Evolutionary conservation across 1,140 invertebrate genomes (phyloP), one percentile per base, ranked within the genome.

Genomic region (Drosophila pachea): DNA sequence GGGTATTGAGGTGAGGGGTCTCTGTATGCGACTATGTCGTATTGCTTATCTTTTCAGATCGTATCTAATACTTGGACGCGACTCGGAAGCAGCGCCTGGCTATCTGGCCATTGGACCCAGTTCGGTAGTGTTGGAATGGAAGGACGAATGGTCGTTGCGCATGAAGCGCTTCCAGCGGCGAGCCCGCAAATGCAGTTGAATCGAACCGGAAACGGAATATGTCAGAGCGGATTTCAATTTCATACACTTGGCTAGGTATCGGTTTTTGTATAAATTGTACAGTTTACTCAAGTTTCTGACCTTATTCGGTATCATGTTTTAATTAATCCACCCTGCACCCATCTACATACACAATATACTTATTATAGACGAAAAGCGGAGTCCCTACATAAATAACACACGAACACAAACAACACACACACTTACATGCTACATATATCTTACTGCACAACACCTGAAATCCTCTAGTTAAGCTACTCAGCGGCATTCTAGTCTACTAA

Each of bases 61-160:
- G 63, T 97, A 97, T 91, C 91, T 97, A 88, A 96, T 97, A 88
- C 92, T 97, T 89, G 96, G 96, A 78, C 94, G 93, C 88, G 95
- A 96, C 89, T 93, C 94, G 87, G 92, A 92, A 78, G 93, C 94
- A 55, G 91, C 92, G 71, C 91, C 92, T 62, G 91, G 93, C 69
- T 93, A 94, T 49, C 88, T 98, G 68, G 94, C 95, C 62, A 94
- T 97, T 35, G 96, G 96, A 75, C 93, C 95, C 67, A 93, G 94
- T 69, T 97, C 96, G 47, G 94, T 98, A 68, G 94, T 97, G 69
- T 94, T 98, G 78, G 96, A 97, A 82, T 97, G 96, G 96, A 95
- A 95, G 87, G 95, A 97, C 88, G 96, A 98, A 89, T 98, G 96
- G 96, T 95, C 96, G 84, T 91, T 95, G 83, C 94, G 97, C 90